Evolutionary conservation across 2,113 vertebrate species (phyloP).

Genomic region (Holacanthus passer): DNA sequence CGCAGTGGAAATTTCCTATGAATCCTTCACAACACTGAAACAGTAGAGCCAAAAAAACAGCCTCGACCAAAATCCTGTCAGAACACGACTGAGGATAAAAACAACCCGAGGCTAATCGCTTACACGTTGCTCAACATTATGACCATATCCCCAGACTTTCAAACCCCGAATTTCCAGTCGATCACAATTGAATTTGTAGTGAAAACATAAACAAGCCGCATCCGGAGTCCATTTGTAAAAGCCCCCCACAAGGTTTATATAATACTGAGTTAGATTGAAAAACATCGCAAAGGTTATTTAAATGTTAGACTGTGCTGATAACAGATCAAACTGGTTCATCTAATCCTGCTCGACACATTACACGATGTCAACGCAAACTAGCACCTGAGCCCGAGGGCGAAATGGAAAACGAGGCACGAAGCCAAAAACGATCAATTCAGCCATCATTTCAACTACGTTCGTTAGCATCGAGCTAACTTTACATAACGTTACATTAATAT

Average conservation of each 20-base stretch:
- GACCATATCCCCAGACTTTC: background rate
- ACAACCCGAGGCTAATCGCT: background rate
- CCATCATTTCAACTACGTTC: background rate
- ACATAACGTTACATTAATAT: background rate
- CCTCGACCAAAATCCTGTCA: slow-evolving; percentile 34
- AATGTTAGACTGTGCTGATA: background rate
- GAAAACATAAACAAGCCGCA: background rate
- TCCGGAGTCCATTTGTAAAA: background rate
- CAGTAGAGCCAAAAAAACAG: slow-evolving; percentile 30
- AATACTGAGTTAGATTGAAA: background rate
- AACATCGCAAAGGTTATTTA: background rate
- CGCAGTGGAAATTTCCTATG: slow-evolving; percentile 79
- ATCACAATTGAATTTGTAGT: background rate
- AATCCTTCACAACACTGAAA: slow-evolving; percentile 46
- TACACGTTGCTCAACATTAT: background rate
- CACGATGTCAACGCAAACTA: background rate
- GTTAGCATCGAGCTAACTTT: slow-evolving; percentile 8
- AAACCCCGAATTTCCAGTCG: background rate
- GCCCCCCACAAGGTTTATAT: background rate
- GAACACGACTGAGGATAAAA: slow-evolving; percentile 6
- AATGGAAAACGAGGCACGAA: background rate
- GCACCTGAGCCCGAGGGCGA: background rate
- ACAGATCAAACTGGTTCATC: background rate
- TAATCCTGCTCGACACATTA: background rate
- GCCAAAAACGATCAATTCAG: slow-evolving; percentile 13